These are phyloP conservation scores for Drosophila engyochracea DNA, from an alignment of 2,888 invertebrate species.

Conservation along the genomic window DNA sequence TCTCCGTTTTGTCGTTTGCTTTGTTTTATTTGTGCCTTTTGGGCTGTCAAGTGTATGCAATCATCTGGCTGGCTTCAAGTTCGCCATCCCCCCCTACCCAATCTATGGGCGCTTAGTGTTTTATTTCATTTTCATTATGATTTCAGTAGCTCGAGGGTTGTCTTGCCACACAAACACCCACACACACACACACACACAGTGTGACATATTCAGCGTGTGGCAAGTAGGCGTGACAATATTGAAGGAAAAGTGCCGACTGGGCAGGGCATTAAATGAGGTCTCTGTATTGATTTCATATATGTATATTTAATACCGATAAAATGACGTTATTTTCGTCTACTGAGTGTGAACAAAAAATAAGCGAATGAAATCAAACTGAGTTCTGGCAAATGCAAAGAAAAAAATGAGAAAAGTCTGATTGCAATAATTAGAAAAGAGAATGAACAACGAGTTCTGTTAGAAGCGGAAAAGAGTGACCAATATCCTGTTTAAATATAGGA, in stretches of 20 bases:
- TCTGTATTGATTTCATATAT: slow-evolving; percentile 69
- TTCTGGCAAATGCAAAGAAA: not conserved
- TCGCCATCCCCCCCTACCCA: not conserved
- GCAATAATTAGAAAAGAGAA: not conserved
- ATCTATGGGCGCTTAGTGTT: slow-evolving; percentile 3
- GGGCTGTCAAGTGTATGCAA: slow-evolving; percentile 52
- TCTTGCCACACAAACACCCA: not conserved
- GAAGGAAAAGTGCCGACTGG: not conserved
- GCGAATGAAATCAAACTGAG: not conserved
- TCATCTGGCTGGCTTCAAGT: slow-evolving; percentile 33
- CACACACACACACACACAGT: not conserved
- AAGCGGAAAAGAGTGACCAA: not conserved
- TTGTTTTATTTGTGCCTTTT: slow-evolving; percentile 47
- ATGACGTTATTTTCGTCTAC: slow-evolving; percentile 40
- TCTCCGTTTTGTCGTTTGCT: slow-evolving; percentile 8
- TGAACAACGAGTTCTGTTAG: not conserved
- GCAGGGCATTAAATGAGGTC: slow-evolving; percentile 56
- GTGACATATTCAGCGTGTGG: slow-evolving; percentile 27
- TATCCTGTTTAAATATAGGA: not conserved
- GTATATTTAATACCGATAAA: slow-evolving; percentile 61
- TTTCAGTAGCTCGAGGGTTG: slow-evolving; percentile 44
- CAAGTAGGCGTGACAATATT: slow-evolving; percentile 20
- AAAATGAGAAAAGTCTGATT: not conserved
- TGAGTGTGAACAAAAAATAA: slow-evolving; percentile 12
- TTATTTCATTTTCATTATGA: slow-evolving; percentile 70